Base-by-base conservation (phyloP, 2,888 invertebrate genomes). In the Serripes groenlandicus region DNA sequence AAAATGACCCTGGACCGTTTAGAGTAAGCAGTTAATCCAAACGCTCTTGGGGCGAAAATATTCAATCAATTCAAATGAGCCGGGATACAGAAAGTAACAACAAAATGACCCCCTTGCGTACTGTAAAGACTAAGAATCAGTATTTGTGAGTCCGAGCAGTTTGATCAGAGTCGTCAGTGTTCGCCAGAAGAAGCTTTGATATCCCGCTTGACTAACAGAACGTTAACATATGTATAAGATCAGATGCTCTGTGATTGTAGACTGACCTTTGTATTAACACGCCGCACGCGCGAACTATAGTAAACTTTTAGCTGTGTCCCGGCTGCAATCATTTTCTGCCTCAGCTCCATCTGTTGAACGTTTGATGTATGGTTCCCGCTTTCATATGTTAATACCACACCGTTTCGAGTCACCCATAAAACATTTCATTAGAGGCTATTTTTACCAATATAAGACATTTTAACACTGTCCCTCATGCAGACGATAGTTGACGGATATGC, bases 261-360 rank as follows among this genome's bases (percentile, higher is more conserved):
- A n/a, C n/a, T n/a, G n/a, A n/a, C n/a, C n/a, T n/a, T n/a, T n/a
- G n/a, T n/a, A n/a, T n/a, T n/a, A n/a, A n/a, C n/a, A n/a, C n/a
- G n/a, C n/a, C n/a, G n/a, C n/a, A n/a, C n/a, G n/a, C n/a, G n/a
- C n/a, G n/a, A n/a, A n/a, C n/a, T n/a, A n/a, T n/a, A n/a, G n/a
- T n/a, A n/a, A n/a, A n/a, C n/a, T n/a, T n/a, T n/a, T n/a, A n/a
- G n/a, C n/a, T n/a, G n/a, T n/a, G n/a, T n/a, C n/a, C n/a, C n/a
- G n/a, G n/a, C n/a, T 71, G 15, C 56, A 34, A 71, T 56, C 54
- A 34, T 71, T 58, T 71, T 70, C 70, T 54, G 54, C 70, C 54
- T 70, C 32, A 32, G 32, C 3, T 54, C 28, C 71, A 71, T 56
- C 71, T 71, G 56, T 66, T 32, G 66, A 66, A 23, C 66, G 66